These are phyloP conservation scores for Drosophila greeni DNA, from an alignment of 2,888 invertebrate species.

Conservation along the genomic window DNA sequence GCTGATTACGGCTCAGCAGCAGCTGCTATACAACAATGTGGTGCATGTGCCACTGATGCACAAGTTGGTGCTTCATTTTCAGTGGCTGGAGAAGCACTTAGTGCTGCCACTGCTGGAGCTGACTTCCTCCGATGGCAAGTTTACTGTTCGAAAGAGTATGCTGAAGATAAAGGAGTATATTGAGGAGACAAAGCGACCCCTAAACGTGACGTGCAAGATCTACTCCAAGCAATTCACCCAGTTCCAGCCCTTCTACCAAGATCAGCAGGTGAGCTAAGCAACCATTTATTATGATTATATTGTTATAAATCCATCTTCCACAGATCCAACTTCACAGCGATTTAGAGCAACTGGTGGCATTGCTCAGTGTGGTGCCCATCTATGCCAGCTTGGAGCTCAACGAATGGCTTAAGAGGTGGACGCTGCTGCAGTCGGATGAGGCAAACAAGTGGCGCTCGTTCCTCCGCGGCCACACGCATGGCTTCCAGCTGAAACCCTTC, in stretches of 20 bases:
- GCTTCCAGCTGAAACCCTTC: slow-evolving; percentile 46
- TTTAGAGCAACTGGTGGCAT: slow-evolving; percentile 59
- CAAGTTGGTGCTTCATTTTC: slow-evolving; percentile 84
- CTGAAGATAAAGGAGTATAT: slow-evolving; percentile 61
- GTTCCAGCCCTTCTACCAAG: slow-evolving; percentile 72
- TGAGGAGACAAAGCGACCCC: slow-evolving; percentile 63
- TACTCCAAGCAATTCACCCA: slow-evolving; percentile 75
- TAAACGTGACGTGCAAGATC: slow-evolving; percentile 71
- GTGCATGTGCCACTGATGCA: slow-evolving; percentile 81
- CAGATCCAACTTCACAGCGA: slow-evolving; percentile 56
- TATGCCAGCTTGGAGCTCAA: slow-evolving; percentile 68
- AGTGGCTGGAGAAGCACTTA: slow-evolving; percentile 86
- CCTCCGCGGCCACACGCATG: slow-evolving; percentile 22
- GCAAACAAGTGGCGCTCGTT: slow-evolving; percentile 56
- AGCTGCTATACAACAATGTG: slow-evolving; percentile 72
- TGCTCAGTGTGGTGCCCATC: slow-evolving; percentile 65
- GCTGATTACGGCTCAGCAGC: slow-evolving; percentile 60
- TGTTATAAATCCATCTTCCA: slow-evolving; percentile 12
- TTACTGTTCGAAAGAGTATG: slow-evolving; percentile 49
- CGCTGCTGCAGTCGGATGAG: slow-evolving; percentile 62
- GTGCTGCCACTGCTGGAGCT: slow-evolving; percentile 68
- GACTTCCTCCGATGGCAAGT: slow-evolving; percentile 7
- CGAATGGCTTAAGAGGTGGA: slow-evolving; percentile 62
- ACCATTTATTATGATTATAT: no score
- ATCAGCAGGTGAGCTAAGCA: slow-evolving; percentile 59